Evolutionary conservation across 30 jellyfish, hydroid and myxozoan genomes (phyloP), one percentile per base, ranked within the genome.

Genomic region (Nemopilema nomurai): DNA sequence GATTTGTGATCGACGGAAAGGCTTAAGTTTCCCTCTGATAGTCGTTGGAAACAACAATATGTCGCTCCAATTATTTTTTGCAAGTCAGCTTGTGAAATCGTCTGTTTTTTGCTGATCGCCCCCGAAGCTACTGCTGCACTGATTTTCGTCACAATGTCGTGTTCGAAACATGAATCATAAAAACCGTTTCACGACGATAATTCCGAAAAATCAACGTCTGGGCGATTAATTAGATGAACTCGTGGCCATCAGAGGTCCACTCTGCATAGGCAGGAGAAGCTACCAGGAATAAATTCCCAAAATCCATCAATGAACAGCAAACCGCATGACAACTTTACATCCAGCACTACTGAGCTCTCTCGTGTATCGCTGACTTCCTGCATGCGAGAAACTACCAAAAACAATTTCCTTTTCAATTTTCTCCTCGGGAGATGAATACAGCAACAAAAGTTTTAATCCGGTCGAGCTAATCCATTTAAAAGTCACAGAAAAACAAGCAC

Each of bases 401-500:
- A 22, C 74, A 51, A 8, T 51, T 31, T 32, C n/a, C 33, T 31
- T 33, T 74, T 18, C 75, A 76, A 50, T 49, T n/a, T 51, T 62
- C 53, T 63, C 69, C 26, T 23, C 9, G 68, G 74, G 85, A 51
- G 75, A 25, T 62, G 67, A 76, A 22, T 27, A 41, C 74, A 13
- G 23, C 53, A 51, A 51, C 20, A 63, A 76, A 51, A 0, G 72
- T 49, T 18, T n/a, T 76, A 51, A 76, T 76, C 75, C 85, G 33
- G 31, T 23, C 23, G 29, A 3, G 33, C 27, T 76, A 51, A 76
- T 52, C 85, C 75, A 13, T 76, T 76, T 76, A 76, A 62, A 51
- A 20, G 75, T 71, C 85, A 76, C 20, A 23, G 53, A 51, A 76
- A 76, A 50, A 20, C 64, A 41, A 41, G 57, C 6, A 41, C 57